Percentiles rank a stretch among this genome's conserved stretches.
These are phyloP conservation scores for Saguinus midas DNA, from an alignment of 2,113 vertebrate species.

Conservation along the genomic window DNA sequence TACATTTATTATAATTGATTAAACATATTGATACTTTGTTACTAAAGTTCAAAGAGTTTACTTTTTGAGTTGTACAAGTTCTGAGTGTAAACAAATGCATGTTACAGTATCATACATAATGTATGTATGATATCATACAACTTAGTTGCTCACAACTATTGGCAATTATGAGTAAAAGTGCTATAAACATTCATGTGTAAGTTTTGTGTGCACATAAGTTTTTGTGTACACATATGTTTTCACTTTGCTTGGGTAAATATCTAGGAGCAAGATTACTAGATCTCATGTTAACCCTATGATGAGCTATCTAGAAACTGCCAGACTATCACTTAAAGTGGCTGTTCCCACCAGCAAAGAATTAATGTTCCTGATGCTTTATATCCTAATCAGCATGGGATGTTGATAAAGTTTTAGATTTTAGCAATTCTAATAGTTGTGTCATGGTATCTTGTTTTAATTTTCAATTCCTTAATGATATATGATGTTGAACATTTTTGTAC, in stretches of 20 bases:
- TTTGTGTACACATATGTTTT: not conserved
- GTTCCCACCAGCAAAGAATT: not conserved
- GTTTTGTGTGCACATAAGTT: not conserved
- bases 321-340: not conserved
- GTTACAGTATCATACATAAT: not conserved
- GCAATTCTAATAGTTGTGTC: not conserved
- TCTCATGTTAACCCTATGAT: not conserved
- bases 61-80: not conserved
- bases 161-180: not conserved
- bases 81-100: not conserved
- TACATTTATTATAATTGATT: not conserved
- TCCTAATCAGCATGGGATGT: not conserved
- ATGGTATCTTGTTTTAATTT: not conserved
- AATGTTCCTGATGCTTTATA: not conserved
- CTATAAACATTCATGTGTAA: not conserved
- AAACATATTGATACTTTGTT: not conserved
- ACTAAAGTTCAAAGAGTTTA: not conserved
- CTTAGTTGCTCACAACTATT: not conserved
- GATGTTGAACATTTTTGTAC: not conserved
- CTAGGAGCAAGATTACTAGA: not conserved
- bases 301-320: not conserved
- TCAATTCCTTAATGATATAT: not conserved
- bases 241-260: not conserved
- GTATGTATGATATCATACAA: too few relatives aligned
- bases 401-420: not conserved